Evolutionary conservation across 1,140 invertebrate species (phyloP).

Genomic region (Brachionus sp.): DNA sequence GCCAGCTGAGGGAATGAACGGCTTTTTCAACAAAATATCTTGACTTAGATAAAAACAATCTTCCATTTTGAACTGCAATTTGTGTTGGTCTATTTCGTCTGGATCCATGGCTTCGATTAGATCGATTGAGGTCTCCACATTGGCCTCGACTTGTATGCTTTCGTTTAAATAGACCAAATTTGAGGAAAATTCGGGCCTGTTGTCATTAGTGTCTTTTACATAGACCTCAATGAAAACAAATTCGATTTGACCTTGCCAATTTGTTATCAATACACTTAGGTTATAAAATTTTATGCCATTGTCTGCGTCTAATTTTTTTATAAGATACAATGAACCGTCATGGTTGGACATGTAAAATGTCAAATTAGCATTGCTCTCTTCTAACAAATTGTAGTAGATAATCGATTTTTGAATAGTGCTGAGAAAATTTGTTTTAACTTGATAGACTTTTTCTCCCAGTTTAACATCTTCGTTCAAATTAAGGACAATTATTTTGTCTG

Average conservation of each 20-base stretch:
- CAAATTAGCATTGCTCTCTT: background rate
- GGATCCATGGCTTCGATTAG: background rate
- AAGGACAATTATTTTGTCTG: background rate
- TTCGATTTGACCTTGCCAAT: conserved; percentile 26
- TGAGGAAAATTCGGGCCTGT: conserved; percentile 17
- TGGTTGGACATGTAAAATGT: conserved; percentile 40
- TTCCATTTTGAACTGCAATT: conserved; percentile 17
- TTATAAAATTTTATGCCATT: background rate
- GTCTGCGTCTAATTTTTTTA: conserved; percentile 20
- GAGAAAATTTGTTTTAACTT: background rate
- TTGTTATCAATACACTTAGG: conserved; percentile 1
- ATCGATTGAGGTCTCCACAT: background rate
- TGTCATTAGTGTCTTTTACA: conserved; percentile 37
- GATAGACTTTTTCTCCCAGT: conserved; percentile 37
- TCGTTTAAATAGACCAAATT: conserved; percentile 6
- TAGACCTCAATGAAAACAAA: background rate
- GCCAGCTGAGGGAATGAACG: background rate
- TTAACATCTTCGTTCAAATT: conserved; percentile 29
- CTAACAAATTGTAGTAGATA: background rate
- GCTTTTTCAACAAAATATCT: conserved; percentile 16
- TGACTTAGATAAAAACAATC: conserved; percentile 25
- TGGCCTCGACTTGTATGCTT: background rate
- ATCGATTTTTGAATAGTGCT: background rate
- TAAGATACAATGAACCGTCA: conserved; percentile 36
- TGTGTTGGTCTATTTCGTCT: background rate